Evolutionary conservation across 2,888 invertebrate species (phyloP), one percentile per base, ranked within the genome.

Genomic region (Horisme vitalbata): DNA sequence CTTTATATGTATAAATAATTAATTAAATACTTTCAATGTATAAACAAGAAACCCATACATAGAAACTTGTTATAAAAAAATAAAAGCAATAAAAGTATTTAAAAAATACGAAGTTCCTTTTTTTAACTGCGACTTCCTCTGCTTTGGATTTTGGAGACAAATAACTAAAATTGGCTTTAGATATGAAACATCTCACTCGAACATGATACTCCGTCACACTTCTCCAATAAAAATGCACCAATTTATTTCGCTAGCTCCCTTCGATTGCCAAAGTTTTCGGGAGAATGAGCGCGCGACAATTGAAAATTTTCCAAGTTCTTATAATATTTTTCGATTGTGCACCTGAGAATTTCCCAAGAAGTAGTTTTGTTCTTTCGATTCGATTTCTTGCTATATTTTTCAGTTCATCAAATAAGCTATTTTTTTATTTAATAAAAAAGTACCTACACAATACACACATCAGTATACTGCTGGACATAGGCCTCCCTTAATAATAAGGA

Each of bases 131-230:
- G 18, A 18, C 18, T 18, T 18, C 3, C 6, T 4, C 4, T 5
- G 13, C 14, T 41, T 37, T 41, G 7, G 12, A 35, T 43, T 27
- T 31, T 33, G 26, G 23, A 30, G 24, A 31, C 32, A 15, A 34
- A 64, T 64, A 61, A 69, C n/a, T 70, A 71, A 73, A 41, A 33
- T 18, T 33, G 24, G 63, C 64, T 63, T 66, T 69, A 71, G 67
- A 62, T 65, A 70, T 71, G 73, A 68, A 75, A 67, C 57, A 59
- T 64, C 75, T 75, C 63, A 68, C 67, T 73, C 67, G 71, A 59
- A 68, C 56, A 46, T 51, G 59, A 65, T 61, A 55, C 54, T 59
- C 63, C 63, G 64, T 76, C 76, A 73, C 68, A 70, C 64, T 48
- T 57, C 49, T 52, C 38, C 37, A 59, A 64, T 58, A 60, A 61